Conservation (phyloP, 2,113 vertebrate species). For the Cervus canadensis region DNA sequence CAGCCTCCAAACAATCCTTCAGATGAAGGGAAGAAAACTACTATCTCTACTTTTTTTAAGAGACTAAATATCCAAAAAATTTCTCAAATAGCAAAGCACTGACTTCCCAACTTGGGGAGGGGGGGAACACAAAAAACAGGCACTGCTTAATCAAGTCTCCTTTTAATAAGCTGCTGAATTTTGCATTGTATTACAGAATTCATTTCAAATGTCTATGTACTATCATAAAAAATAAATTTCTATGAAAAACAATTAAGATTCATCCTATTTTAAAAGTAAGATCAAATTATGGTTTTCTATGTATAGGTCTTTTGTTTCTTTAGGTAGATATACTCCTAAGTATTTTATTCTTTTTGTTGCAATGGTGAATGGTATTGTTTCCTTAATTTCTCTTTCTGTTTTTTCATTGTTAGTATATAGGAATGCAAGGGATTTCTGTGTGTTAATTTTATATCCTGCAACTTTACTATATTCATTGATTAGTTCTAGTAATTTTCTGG, state of each 20-base stretch:
- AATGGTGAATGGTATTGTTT: too few species aligned
- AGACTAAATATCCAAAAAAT: background rate
- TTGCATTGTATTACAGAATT: background rate
- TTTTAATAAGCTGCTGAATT: slow-evolving; percentile 1
- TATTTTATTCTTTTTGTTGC: too few species aligned
- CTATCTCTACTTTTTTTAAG: background rate
- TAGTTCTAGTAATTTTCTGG: too few species aligned
- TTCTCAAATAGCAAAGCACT: background rate
- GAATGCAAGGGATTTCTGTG: too few species aligned
- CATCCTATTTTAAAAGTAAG: background rate
- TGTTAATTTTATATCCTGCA: too few species aligned
- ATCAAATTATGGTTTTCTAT: too few species aligned
- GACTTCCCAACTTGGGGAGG: background rate
- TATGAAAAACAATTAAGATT: background rate
- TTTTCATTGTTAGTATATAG: too few species aligned
- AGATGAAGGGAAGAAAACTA: background rate
- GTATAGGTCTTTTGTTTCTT: too few species aligned
- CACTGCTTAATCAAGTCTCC: background rate
- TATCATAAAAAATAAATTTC: background rate
- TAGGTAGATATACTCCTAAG: too few species aligned
- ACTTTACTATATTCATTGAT: too few species aligned
- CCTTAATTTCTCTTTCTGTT: too few species aligned
- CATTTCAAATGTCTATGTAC: background rate
- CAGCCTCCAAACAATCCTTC: background rate
- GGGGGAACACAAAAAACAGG: background rate